These are phyloP conservation scores for Brachionus asplanchnoidis DNA, from an alignment of 1,140 invertebrate genomes.

Conservation along the genomic window DNA sequence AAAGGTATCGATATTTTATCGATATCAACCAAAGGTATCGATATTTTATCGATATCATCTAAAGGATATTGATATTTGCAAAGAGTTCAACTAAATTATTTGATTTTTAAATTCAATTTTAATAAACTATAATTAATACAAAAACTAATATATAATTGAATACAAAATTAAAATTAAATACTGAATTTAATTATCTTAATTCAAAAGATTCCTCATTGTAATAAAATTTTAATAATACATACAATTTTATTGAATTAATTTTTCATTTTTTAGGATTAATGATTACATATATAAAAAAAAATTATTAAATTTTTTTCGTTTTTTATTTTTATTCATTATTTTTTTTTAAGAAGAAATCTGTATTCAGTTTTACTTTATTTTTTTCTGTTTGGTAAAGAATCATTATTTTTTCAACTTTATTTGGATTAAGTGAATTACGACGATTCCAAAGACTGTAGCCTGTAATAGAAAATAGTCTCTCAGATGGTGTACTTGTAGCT, in stretches of 20 bases:
- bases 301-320: background rate
- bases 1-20: too few relatives aligned
- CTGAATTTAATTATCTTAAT: background rate
- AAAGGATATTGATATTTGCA: background rate
- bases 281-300: background rate
- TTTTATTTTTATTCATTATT: too few relatives aligned
- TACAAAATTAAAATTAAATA: background rate
- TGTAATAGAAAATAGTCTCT: background rate
- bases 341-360: too few relatives aligned
- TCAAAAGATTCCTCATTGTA: background rate
- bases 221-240: background rate
- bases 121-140: background rate
- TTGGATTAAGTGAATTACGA: too few relatives aligned
- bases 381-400: too few relatives aligned
- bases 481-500: background rate
- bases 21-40: too few relatives aligned
- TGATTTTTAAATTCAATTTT: background rate
- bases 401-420: too few relatives aligned
- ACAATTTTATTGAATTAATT: background rate
- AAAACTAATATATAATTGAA: background rate
- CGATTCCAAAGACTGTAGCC: background rate
- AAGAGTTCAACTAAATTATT: background rate
- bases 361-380: too few relatives aligned
- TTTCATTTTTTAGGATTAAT: background rate
- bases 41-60: background rate